Conservation (phyloP, 2,888 invertebrate genomes). For the Protodeltote pygarga region DNA sequence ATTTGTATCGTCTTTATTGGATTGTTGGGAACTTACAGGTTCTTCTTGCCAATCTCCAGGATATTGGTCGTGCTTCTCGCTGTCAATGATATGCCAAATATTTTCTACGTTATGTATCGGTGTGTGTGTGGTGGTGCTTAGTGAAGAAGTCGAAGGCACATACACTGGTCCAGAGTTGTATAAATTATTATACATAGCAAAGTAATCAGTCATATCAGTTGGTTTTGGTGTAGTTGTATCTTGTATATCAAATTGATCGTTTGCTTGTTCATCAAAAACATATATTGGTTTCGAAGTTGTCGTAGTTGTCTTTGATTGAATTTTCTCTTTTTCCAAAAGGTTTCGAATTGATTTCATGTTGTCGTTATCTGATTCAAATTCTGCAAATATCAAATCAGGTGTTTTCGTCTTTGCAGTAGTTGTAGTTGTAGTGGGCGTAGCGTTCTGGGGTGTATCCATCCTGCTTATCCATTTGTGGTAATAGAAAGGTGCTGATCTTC, state of each 20-base stretch:
- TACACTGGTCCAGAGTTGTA: slow-evolving; percentile 66
- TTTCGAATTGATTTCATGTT: slow-evolving; percentile 77
- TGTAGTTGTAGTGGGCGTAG: slow-evolving; percentile 57
- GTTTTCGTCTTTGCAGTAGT: slow-evolving; percentile 62
- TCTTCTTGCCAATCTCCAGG: slow-evolving; percentile 74
- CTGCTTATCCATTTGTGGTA: slow-evolving; percentile 80
- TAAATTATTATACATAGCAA: slow-evolving; percentile 68
- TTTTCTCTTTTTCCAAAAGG: slow-evolving; percentile 72
- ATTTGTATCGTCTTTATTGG: slow-evolving; percentile 32
- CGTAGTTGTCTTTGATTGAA: slow-evolving; percentile 52
- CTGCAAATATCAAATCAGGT: slow-evolving; percentile 81
- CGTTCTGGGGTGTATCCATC: slow-evolving; percentile 68
- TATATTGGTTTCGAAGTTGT: slow-evolving; percentile 65
- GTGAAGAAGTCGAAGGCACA: slow-evolving; percentile 57
- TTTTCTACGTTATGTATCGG: slow-evolving; percentile 69
- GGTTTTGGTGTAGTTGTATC: slow-evolving; percentile 36
- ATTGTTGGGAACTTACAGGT: slow-evolving; percentile 51
- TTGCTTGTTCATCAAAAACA: slow-evolving; percentile 65
- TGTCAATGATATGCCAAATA: slow-evolving; percentile 82
- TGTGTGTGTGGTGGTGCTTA: slow-evolving; percentile 53
- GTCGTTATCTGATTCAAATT: slow-evolving; percentile 73
- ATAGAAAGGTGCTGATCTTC: slow-evolving; percentile 75
- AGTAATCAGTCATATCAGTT: slow-evolving; percentile 68
- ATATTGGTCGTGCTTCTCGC: slow-evolving; percentile 70
- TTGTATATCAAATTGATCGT: slow-evolving; percentile 53